phyloP scores from a whole-genome alignment of 2,888 invertebrate genomes.

The Troides aeacus region DNA sequence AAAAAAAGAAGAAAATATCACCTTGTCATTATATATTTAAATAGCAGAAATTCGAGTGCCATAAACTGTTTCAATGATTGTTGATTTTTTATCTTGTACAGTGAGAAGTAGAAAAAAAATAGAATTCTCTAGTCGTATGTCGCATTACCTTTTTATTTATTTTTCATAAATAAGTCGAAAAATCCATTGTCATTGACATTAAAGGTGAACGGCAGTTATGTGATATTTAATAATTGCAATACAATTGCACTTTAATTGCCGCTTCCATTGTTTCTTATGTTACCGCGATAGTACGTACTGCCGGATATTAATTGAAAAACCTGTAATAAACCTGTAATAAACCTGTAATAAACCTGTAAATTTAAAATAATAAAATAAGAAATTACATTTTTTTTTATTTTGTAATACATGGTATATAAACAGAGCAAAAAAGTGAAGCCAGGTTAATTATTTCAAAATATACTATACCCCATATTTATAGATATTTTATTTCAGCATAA shows the following conservation, averaged over 20 bases:
- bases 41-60: constrained; percentile 26
- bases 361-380: too few relatives aligned
- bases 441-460: too few relatives aligned
- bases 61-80: constrained; percentile 18
- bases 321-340: too few relatives aligned
- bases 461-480: too few relatives aligned
- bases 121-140: constrained; percentile 25
- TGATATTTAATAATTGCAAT: constrained; percentile 10
- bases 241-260: constrained; percentile 6
- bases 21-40: constrained; percentile 7
- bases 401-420: too few relatives aligned
- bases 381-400: too few relatives aligned
- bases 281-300: too few relatives aligned
- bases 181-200: constrained; percentile 27
- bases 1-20: not conserved
- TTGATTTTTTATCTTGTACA: constrained; percentile 16
- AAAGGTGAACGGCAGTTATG: constrained; percentile 3
- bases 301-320: too few relatives aligned
- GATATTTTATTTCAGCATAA: too few relatives aligned
- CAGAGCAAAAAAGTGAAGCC: too few relatives aligned
- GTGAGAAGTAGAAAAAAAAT: constrained; percentile 10
- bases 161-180: constrained; percentile 9
- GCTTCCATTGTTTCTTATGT: not conserved
- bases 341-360: too few relatives aligned
- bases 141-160: constrained; percentile 23